Evolutionary conservation across 2,113 vertebrate genomes (phyloP).

Genomic region (Plecturocebus donacophilus): DNA sequence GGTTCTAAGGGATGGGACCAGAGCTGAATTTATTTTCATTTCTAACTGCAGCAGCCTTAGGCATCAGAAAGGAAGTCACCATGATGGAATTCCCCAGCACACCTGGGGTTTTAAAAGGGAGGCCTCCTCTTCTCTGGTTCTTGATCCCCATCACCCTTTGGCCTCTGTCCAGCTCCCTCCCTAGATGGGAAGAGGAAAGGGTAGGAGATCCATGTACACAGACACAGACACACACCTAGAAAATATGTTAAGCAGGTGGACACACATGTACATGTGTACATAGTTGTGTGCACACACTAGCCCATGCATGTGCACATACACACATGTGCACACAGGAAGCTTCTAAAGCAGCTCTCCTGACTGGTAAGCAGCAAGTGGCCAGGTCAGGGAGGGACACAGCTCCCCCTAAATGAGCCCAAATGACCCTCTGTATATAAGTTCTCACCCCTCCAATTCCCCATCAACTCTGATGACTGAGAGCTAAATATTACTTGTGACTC

Average conservation of each 20-base stretch:
- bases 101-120: not conserved
- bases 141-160: not conserved
- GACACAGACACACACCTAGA: not conserved
- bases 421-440: not conserved
- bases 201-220: not conserved
- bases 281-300: not conserved
- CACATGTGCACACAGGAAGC: not conserved
- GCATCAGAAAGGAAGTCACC: not conserved
- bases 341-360: not conserved
- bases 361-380: not conserved
- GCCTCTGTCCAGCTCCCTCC: not conserved
- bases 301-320: not conserved
- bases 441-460: not conserved
- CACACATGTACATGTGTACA: not conserved
- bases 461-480: not conserved
- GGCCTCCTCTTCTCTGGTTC: not conserved
- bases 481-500: not conserved
- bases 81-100: not conserved
- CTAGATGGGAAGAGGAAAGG: not conserved
- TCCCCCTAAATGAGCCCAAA: not conserved
- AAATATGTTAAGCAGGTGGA: not conserved
- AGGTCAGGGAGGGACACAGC: not conserved
- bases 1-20: conserved; percentile 16
- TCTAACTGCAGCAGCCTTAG: not conserved
- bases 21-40: conserved; percentile 18